phyloP scores from a whole-genome alignment of 2,888 invertebrate species.

The Toxonevra muliebris region DNA sequence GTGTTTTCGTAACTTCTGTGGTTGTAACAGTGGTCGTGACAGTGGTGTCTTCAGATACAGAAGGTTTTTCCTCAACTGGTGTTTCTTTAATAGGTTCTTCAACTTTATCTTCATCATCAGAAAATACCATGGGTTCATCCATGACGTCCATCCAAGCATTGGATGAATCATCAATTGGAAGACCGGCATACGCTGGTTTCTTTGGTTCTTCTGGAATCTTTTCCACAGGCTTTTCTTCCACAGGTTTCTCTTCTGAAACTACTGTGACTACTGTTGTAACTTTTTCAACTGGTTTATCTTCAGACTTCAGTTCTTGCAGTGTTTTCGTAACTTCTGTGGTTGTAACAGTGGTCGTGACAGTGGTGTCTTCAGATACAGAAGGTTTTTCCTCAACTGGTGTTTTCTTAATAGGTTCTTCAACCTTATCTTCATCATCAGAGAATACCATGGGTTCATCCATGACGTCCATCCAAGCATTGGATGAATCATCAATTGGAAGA shows the following conservation, averaged over 20 bases:
- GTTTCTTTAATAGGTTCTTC: no score
- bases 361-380: neutral
- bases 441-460: constrained; percentile 50
- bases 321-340: constrained; percentile 6
- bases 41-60: neutral
- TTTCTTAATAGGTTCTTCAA: constrained; percentile 29
- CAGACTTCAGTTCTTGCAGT: constrained; percentile 44
- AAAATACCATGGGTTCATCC: constrained; percentile 58
- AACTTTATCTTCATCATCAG: constrained; percentile 50
- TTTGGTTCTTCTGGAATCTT: constrained; percentile 46
- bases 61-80: no score
- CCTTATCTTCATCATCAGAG: constrained; percentile 47
- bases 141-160: constrained; percentile 56
- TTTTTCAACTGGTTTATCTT: neutral
- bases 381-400: neutral
- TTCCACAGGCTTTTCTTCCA: neutral
- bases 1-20: no score
- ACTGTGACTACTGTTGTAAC: neutral
- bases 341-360: neutral
- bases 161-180: constrained; percentile 51
- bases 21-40: neutral
- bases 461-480: constrained; percentile 53
- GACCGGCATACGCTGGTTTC: constrained; percentile 46
- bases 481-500: constrained; percentile 53
- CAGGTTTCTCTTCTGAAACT: neutral